Evolutionary conservation across 2,113 vertebrate genomes (phyloP).

Genomic region (Rattus rattus): DNA sequence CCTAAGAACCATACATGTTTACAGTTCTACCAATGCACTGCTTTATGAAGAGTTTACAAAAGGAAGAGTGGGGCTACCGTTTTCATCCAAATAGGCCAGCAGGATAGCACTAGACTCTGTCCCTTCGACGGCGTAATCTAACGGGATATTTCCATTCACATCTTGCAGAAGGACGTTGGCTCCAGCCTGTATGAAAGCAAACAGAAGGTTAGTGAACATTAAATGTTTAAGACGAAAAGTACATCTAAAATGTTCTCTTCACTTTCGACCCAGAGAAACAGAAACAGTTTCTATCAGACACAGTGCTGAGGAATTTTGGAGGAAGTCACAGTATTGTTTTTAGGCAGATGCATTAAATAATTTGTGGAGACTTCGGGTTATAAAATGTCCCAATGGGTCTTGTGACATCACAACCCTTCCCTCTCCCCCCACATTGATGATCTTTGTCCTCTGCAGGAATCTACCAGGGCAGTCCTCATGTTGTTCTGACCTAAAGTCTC

Average conservation of each 20-base stretch:
- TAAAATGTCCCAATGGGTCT: background rate
- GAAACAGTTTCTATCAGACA: background rate
- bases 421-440: too few relatives aligned
- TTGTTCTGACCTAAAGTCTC: background rate
- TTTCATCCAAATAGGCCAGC: constrained; percentile 93
- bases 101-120: constrained; percentile 94
- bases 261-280: background rate
- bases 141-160: constrained; percentile 92
- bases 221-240: background rate
- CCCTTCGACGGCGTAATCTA: constrained; percentile 94
- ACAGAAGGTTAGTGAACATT: background rate
- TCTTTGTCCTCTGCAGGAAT: background rate
- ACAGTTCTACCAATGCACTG: background rate
- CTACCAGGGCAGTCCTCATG: background rate
- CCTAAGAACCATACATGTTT: background rate
- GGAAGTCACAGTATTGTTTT: background rate
- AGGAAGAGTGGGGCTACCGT: constrained; percentile 87
- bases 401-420: background rate
- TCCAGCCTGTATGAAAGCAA: constrained; percentile 88
- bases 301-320: background rate
- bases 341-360: background rate
- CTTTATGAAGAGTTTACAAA: background rate
- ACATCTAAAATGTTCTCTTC: background rate
- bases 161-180: constrained; percentile 96
- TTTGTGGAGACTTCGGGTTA: background rate